Evolutionary conservation across 2,113 vertebrate species (phyloP).

Genomic region (Hemichromis elongatus): DNA sequence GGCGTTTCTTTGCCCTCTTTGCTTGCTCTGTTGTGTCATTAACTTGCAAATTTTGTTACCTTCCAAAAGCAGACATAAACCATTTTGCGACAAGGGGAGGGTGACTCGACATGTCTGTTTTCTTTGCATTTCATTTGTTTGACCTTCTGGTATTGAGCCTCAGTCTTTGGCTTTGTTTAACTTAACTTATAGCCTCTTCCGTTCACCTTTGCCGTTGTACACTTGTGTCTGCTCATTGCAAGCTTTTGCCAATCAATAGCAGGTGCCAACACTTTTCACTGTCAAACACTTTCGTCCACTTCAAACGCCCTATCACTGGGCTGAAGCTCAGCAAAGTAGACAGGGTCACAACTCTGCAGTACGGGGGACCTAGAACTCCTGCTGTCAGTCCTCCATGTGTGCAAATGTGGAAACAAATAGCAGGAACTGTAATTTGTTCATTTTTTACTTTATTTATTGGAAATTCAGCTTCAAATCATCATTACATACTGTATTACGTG

Average conservation of each 20-base stretch:
- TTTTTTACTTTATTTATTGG: not conserved
- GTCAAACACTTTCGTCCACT: not conserved
- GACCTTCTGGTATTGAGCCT: conserved; percentile 28
- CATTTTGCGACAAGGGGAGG: conserved; percentile 4
- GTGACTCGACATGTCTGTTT: conserved; percentile 8
- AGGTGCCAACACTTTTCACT: not conserved
- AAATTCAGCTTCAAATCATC: not conserved
- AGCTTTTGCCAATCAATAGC: not conserved
- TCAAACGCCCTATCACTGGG: not conserved
- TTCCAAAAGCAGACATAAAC: conserved; percentile 30
- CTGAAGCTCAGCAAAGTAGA: not conserved
- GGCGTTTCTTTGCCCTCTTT: conserved; percentile 59
- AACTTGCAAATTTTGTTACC: conserved; percentile 55
- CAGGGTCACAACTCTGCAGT: not conserved
- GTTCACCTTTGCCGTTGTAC: not conserved
- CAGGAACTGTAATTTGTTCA: not conserved
- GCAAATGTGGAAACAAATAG: not conserved
- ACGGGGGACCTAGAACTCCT: not conserved
- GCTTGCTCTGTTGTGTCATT: conserved; percentile 53
- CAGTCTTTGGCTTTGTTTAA: not conserved
- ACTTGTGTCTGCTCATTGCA: not conserved
- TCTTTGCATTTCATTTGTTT: conserved; percentile 31
- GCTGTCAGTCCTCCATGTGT: not conserved
- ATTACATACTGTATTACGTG: not conserved
- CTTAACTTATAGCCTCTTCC: not conserved